These are phyloP conservation scores for Xenops minutus DNA, from an alignment of 2,797 vertebrate species.

Conservation along the genomic window DNA sequence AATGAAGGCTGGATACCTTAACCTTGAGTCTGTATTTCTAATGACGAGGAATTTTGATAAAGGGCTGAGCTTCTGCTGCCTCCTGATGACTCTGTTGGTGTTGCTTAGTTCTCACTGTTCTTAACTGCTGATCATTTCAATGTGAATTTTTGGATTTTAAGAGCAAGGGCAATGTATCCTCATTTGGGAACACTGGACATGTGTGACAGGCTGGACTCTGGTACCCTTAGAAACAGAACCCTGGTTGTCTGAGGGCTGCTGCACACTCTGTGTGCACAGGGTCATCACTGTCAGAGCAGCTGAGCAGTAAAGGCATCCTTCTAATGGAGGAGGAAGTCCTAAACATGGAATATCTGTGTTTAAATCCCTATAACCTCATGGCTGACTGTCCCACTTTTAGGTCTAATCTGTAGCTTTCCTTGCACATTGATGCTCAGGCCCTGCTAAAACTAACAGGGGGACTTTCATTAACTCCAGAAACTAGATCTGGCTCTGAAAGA, in stretches of 20 bases:
- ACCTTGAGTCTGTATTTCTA: not conserved
- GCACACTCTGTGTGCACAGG: not conserved
- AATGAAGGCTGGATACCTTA: not conserved
- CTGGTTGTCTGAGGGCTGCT: not conserved
- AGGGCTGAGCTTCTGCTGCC: not conserved
- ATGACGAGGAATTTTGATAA: not conserved
- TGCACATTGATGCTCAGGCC: not conserved
- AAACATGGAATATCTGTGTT: not conserved
- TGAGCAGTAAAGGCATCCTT: not conserved
- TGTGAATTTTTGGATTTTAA: not conserved
- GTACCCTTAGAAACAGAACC: not conserved
- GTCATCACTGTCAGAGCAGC: not conserved
- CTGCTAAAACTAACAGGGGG: not conserved
- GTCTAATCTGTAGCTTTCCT: not conserved
- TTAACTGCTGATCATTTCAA: not conserved
- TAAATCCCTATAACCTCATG: not conserved
- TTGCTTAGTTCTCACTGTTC: not conserved
- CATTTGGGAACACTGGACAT: not conserved
- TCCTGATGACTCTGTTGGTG: not conserved
- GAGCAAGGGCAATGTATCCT: not conserved
- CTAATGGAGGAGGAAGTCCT: not conserved
- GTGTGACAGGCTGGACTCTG: not conserved
- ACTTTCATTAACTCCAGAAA: not conserved
- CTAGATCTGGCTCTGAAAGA: slow-evolving; percentile 39
- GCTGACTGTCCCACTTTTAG: not conserved